Base-by-base conservation (phyloP, 2,113 vertebrate species). In the Sciurus niger region DNA sequence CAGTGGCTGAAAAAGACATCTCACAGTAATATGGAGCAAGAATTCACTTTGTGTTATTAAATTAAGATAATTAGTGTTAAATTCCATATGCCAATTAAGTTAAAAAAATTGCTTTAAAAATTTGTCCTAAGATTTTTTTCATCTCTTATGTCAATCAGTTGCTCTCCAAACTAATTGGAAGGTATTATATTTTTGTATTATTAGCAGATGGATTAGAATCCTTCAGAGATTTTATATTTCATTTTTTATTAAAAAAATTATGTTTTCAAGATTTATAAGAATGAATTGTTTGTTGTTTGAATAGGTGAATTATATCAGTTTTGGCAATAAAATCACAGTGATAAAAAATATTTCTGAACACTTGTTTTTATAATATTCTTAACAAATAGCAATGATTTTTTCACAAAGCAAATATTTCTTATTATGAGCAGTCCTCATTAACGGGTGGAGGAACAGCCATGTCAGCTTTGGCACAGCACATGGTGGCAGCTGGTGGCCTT, bases 151-250 rank as follows among this genome's bases (percentile, higher is more conserved):
- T 86, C 97, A 94, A 63, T 89, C 73, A 68, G 30, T 78, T 67
- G 30, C 65, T 96, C 86, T 70, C 43, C 43, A 79, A 68, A 89
- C 58, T 90, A 76, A 86, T 30, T 89, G 17, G 65, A 84, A 67
- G 70, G 30, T 30, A 34, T 70, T 92, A 13, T 28, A 46, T 43
- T 78, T 87, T 30, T 1, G 16, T 65, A 17, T 89, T 72, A 92
- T 87, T 87, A 96, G 67, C 86, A 96, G 84, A 95, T 92, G 79
- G 84, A 24, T 89, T 84, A 73, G 40, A 93, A 96, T 88, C 73
- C 93, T 88, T 77, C 72, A 68, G 37, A 94, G 93, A 77, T 4
- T 25, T 34, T 77, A 58, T 18, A 83, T 58, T 58, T 70, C 4
- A 89, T 84, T n/a, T 95, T 85, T 90, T 30, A 72, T 43, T 6